These are phyloP conservation scores for Crocuta crocuta DNA, from an alignment of 2,113 vertebrate genomes.

Conservation along the genomic window DNA sequence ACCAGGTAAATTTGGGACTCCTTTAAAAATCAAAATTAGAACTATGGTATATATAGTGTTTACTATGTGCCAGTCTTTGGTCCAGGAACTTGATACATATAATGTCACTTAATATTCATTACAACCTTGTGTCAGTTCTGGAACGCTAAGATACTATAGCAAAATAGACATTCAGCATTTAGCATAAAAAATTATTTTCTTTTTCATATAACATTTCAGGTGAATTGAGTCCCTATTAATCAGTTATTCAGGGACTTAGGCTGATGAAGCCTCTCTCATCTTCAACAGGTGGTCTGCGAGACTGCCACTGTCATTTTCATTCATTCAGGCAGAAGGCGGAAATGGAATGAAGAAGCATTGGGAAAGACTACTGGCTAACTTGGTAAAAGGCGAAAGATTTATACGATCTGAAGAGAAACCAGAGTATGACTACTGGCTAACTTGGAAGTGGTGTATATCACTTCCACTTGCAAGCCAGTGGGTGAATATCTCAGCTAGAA, in stretches of 20 bases:
- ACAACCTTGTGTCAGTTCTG: background rate
- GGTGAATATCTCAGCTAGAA: background rate
- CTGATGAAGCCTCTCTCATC: background rate
- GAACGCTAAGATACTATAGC: background rate
- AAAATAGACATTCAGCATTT: background rate
- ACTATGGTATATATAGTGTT: background rate
- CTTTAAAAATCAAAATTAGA: background rate
- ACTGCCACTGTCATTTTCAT: background rate
- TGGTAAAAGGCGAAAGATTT: background rate
- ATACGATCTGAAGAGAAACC: too few relatives aligned
- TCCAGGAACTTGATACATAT: background rate
- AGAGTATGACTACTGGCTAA: too few relatives aligned
- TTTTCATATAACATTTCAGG: background rate
- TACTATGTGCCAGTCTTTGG: background rate
- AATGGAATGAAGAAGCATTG: background rate
- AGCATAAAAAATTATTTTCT: background rate
- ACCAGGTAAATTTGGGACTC: background rate
- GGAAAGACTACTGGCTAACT: accelerated
- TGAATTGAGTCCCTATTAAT: background rate
- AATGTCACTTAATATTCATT: background rate
- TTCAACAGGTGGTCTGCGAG: background rate
- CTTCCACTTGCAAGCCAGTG: background rate
- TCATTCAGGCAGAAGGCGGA: background rate
- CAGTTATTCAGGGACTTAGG: background rate
- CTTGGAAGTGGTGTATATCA: background rate